Evolutionary conservation across 2,797 vertebrate genomes (phyloP).

Genomic region (Hemibagrus guttatus): DNA sequence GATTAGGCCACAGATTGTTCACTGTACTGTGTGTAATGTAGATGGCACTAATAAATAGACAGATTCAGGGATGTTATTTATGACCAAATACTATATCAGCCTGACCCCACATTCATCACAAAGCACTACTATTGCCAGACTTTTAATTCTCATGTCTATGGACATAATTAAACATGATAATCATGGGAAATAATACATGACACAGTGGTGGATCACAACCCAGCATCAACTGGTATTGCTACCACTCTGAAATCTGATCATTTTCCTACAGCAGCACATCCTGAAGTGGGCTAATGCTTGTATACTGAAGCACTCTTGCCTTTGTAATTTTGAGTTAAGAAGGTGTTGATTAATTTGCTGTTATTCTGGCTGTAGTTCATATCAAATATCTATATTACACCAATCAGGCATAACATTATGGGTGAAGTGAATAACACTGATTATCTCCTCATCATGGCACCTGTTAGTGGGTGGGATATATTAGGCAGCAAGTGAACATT

Average conservation of each 20-base stretch:
- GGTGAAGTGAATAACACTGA: no score
- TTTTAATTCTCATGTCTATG: neutral
- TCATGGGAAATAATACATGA: neutral
- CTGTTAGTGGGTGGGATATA: no score
- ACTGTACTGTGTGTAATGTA: neutral
- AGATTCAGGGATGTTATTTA: neutral
- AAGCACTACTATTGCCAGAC: neutral
- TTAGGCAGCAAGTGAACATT: no score
- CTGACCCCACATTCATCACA: neutral
- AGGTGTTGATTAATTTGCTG: neutral
- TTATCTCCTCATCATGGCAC: no score
- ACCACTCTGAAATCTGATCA: neutral
- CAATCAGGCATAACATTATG: no score
- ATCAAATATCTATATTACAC: no score
- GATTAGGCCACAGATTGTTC: slow-evolving; percentile 6
- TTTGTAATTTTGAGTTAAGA: neutral
- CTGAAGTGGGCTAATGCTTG: neutral
- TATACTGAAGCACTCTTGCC: neutral
- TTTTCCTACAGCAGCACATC: neutral
- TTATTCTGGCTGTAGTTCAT: neutral
- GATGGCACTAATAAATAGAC: neutral
- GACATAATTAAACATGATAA: neutral
- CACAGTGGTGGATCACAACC: neutral
- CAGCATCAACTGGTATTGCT: neutral
- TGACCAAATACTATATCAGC: neutral